These are phyloP conservation scores for Phrynocephalus forsythii DNA, from an alignment of 2,797 vertebrate species.

Conservation along the genomic window DNA sequence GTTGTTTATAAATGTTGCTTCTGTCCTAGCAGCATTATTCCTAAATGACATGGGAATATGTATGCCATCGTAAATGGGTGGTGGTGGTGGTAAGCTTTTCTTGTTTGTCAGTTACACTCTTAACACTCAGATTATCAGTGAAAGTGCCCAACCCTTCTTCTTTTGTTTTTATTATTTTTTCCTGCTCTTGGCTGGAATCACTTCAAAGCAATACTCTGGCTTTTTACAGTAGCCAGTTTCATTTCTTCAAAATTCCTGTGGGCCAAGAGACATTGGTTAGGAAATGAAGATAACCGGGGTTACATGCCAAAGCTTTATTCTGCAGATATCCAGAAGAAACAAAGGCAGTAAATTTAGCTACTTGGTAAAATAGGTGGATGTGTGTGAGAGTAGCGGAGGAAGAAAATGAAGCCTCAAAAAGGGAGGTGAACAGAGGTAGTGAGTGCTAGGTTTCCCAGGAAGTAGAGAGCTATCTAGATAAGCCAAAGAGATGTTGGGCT, in stretches of 20 bases:
- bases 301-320: not conserved
- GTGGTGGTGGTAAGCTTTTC: no score
- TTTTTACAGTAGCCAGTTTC: not conserved
- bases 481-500: no score
- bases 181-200: not conserved
- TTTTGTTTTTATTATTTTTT: not conserved
- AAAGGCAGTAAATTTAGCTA: not conserved
- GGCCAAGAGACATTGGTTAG: not conserved
- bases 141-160: not conserved
- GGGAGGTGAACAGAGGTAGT: not conserved
- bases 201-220: not conserved
- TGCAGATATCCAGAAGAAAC: not conserved
- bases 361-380: not conserved
- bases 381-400: not conserved
- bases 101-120: not conserved
- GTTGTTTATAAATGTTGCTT: not conserved
- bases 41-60: not conserved
- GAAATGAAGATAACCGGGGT: not conserved
- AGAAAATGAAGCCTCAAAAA: not conserved
- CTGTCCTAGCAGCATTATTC: not conserved
- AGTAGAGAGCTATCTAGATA: no score
- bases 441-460: no score
- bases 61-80: no score
- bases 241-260: not conserved
- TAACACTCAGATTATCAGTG: not conserved